These are phyloP conservation scores for Drosophila neonasuta DNA, from an alignment of 2,888 invertebrate species.

Conservation along the genomic window DNA sequence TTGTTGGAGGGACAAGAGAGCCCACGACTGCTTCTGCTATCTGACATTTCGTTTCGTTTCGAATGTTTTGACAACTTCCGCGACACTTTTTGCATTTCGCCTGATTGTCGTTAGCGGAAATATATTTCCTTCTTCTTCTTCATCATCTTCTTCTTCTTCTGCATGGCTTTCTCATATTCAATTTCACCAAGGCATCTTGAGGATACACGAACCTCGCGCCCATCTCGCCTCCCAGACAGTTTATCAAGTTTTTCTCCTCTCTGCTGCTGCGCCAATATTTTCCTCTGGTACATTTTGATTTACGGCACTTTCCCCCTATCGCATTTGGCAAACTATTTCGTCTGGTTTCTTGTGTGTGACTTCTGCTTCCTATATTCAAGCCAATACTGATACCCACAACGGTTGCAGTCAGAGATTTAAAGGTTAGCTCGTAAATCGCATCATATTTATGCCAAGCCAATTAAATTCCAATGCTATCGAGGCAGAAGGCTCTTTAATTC, in stretches of 20 bases:
- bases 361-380: slow-evolving; percentile 4
- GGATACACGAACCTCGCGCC: slow-evolving; percentile 15
- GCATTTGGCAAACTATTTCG: slow-evolving; percentile 45
- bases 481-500: slow-evolving; percentile 1
- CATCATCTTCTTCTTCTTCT: slow-evolving; percentile 14
- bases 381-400: slow-evolving; percentile 10
- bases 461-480: slow-evolving; percentile 5
- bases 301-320: slow-evolving; percentile 39
- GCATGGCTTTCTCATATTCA: slow-evolving; percentile 40
- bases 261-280: slow-evolving; percentile 42
- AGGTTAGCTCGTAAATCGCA: slow-evolving; percentile 27
- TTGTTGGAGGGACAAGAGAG: slow-evolving; percentile 30
- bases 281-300: slow-evolving; percentile 48
- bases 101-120: slow-evolving; percentile 72
- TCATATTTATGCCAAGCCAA: slow-evolving; percentile 11
- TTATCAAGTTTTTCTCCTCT: slow-evolving; percentile 49
- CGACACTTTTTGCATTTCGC: slow-evolving; percentile 71
- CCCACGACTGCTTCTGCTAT: slow-evolving; percentile 34
- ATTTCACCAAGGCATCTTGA: slow-evolving; percentile 40
- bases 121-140: slow-evolving; percentile 54
- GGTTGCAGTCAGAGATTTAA: slow-evolving; percentile 33
- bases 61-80: slow-evolving; percentile 76
- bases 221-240: slow-evolving; percentile 10
- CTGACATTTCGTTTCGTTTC: slow-evolving; percentile 53
- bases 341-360: slow-evolving; percentile 12